A percentile compares a stretch with the other conserved stretches of the same genome.
These are phyloP conservation scores for Nasonia oneida DNA, from an alignment of 2,888 invertebrate genomes.

Conservation along the genomic window DNA sequence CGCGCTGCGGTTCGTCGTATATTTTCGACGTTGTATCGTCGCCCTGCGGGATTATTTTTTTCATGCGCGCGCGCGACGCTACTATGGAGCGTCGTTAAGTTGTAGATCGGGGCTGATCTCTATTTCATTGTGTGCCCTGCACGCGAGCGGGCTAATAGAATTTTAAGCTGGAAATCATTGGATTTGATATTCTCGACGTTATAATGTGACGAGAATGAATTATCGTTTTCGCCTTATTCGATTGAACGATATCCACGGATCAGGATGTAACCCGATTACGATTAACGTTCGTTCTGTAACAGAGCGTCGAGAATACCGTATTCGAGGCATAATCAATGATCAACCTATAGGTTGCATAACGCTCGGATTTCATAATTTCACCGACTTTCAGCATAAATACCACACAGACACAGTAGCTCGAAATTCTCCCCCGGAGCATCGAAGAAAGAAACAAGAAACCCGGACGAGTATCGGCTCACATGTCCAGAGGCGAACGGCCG, in stretches of 20 bases:
- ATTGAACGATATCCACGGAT: background rate
- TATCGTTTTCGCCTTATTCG: background rate
- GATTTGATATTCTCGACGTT: background rate
- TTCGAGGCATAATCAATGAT: background rate
- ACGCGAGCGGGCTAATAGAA: background rate
- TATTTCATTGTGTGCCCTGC: background rate
- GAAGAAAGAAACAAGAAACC: conserved; percentile 26
- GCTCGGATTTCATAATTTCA: background rate
- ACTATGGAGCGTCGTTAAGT: background rate
- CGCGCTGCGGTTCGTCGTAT: background rate
- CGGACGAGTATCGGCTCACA: background rate
- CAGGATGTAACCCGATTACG: background rate
- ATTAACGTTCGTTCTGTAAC: background rate
- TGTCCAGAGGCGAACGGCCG: conserved; percentile 41
- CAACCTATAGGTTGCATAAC: background rate
- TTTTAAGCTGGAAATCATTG: background rate
- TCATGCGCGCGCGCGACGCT: background rate
- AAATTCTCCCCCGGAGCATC: conserved; percentile 5
- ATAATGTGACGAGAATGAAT: background rate
- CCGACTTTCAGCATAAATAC: background rate
- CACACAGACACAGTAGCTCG: background rate
- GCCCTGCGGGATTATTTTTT: background rate
- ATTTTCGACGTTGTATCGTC: conserved; percentile 6
- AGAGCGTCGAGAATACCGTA: background rate
- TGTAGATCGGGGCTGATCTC: background rate